Evolutionary conservation across 2,113 vertebrate species (phyloP).

Genomic region (Empidonax traillii): DNA sequence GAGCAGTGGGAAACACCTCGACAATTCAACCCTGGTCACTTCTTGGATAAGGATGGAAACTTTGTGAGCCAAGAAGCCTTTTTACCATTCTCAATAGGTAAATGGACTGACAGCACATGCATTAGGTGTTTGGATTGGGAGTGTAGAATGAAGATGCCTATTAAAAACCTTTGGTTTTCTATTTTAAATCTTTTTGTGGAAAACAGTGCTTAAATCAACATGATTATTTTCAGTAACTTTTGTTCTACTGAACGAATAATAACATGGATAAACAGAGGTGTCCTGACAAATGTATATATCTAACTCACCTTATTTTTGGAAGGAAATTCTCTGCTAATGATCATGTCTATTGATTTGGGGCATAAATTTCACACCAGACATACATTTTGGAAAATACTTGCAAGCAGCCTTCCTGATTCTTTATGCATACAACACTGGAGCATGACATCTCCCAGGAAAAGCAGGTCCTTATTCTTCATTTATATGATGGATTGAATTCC

Average conservation of each 20-base stretch:
- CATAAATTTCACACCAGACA: background rate
- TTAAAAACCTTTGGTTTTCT: background rate
- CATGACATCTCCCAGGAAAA: background rate
- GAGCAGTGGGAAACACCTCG: conserved; percentile 64
- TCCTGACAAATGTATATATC: background rate
- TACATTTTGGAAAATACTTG: background rate
- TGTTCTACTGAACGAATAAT: background rate
- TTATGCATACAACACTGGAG: background rate
- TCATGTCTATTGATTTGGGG: background rate
- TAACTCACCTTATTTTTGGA: background rate
- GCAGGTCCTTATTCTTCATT: background rate
- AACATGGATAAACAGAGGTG: background rate
- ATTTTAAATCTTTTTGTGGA: background rate
- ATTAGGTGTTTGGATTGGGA: background rate
- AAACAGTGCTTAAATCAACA: background rate
- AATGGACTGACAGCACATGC: background rate
- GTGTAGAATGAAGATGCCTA: background rate
- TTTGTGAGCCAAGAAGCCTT: conserved; percentile 68
- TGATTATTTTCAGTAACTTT: background rate
- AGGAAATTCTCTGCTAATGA: background rate
- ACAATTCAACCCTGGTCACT: conserved; percentile 68
- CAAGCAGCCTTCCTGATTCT: background rate
- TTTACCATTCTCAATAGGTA: conserved; percentile 71
- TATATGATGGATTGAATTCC: background rate
- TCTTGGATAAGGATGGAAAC: conserved; percentile 70